Percentiles rank a stretch among this genome's conserved stretches.
These are phyloP conservation scores for Aromia moschata DNA, from an alignment of 2,888 invertebrate species.

Conservation along the genomic window DNA sequence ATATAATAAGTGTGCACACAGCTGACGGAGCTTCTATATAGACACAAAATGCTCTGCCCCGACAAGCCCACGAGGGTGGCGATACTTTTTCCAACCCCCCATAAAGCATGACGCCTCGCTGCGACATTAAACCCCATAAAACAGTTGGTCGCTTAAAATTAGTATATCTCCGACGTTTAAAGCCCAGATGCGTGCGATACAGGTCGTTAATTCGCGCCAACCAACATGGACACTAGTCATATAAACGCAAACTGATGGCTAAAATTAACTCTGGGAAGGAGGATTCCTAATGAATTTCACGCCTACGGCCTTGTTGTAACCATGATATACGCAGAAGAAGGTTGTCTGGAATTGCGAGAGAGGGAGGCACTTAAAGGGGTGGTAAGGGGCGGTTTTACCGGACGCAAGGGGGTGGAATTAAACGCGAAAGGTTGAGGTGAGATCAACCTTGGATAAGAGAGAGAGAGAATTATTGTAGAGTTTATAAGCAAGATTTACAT, in stretches of 20 bases:
- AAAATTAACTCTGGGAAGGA: conserved; percentile 47
- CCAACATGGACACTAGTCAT: conserved; percentile 53
- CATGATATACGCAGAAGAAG: conserved; percentile 13
- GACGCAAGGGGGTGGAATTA: too few relatives aligned
- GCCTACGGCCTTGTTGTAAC: conserved; percentile 21
- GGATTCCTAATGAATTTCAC: conserved; percentile 45
- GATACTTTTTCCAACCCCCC: too few relatives aligned
- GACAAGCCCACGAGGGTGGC: too few relatives aligned
- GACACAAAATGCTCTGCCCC: too few relatives aligned
- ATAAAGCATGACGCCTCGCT: conserved; percentile 7
- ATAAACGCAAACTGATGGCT: conserved; percentile 55
- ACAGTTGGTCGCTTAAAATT: conserved; percentile 22
- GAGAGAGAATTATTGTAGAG: too few relatives aligned
- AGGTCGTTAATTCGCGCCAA: conserved; percentile 49
- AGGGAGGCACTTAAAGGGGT: too few relatives aligned
- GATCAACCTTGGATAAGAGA: too few relatives aligned
- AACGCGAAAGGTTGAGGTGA: too few relatives aligned
- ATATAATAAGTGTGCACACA: too few relatives aligned
- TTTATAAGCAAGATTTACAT: too few relatives aligned
- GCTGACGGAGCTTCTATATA: too few relatives aligned
- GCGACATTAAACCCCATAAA: conserved; percentile 19
- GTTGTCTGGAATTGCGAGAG: conserved; percentile 15
- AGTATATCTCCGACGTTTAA: conserved; percentile 27
- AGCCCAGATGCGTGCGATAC: conserved; percentile 54
- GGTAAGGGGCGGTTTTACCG: not conserved